phyloP scores from a whole-genome alignment of 53 echinoderm and acorn worm genomes.

The Temnopleurus reevesii region DNA sequence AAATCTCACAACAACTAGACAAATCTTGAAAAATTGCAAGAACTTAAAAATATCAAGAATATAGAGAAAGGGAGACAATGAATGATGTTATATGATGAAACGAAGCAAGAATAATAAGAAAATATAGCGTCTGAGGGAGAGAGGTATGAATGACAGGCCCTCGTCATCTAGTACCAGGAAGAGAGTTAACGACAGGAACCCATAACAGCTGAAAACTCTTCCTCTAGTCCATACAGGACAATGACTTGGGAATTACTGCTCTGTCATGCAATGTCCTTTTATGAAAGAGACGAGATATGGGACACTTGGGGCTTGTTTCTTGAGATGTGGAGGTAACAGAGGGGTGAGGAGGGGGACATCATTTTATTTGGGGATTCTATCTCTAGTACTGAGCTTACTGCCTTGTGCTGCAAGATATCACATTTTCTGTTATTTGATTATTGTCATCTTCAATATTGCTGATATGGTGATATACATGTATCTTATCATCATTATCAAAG shows the following conservation, averaged over 20 bases:
- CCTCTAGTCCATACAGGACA: conserved; percentile 1
- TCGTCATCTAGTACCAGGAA: not conserved
- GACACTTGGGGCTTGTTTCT: conserved; percentile 3
- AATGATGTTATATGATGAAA: not conserved
- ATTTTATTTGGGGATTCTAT: not conserved
- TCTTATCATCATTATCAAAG: too few species aligned
- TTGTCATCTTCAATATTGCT: too few species aligned
- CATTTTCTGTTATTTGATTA: too few species aligned
- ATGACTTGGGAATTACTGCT: not conserved
- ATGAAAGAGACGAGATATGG: not conserved
- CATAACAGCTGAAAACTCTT: conserved; percentile 19
- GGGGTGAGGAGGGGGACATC: not conserved
- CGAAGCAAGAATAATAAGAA: not conserved
- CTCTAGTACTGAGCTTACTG: too few species aligned
- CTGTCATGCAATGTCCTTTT: not conserved
- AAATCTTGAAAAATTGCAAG: too few species aligned
- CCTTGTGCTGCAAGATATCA: too few species aligned
- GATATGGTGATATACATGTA: too few species aligned
- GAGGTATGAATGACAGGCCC: conserved; percentile 1
- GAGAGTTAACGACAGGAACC: conserved; percentile 36
- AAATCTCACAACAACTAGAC: too few species aligned
- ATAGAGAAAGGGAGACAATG: not conserved
- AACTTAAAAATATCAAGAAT: not conserved
- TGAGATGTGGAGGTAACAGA: not conserved
- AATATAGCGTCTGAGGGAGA: not conserved